phyloP scores from a whole-genome alignment of 2,797 vertebrate genomes.

The Peromyscus attwateri region DNA sequence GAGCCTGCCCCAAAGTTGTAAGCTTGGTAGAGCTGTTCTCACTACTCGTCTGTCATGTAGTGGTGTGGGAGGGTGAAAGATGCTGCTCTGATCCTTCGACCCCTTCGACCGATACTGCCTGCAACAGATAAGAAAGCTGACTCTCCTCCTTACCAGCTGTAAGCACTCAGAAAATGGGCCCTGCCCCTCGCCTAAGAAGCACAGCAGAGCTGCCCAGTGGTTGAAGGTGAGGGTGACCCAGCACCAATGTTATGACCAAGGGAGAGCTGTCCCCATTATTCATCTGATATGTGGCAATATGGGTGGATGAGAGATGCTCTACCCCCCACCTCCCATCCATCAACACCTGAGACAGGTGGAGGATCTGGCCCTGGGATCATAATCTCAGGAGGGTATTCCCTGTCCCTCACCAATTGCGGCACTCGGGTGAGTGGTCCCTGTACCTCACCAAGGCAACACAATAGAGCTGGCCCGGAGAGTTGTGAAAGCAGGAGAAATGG shows the following conservation, averaged over 20 bases:
- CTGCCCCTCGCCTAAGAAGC: not conserved
- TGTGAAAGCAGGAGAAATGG: not conserved
- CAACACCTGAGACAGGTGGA: not conserved
- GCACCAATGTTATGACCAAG: not conserved
- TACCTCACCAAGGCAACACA: not conserved
- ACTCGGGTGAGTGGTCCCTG: not conserved
- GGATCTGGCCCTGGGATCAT: not conserved
- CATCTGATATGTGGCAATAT: not conserved
- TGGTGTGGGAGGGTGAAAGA: not conserved
- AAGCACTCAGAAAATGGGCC: not conserved
- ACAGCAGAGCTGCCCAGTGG: not conserved
- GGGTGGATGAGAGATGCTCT: not conserved
- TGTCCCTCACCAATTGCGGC: not conserved
- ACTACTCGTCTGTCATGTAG: not conserved
- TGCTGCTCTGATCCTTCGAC: fast-evolving
- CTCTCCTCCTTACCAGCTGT: not conserved
- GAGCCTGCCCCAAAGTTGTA: not conserved
- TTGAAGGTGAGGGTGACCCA: not conserved
- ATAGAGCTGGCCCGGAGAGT: not conserved
- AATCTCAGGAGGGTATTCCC: not conserved
- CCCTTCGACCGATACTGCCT: not conserved
- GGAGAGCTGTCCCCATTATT: not conserved
- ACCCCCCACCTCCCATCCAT: not conserved
- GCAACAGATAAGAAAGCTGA: not conserved
- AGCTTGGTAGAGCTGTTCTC: not conserved